Evolutionary conservation across 1,140 invertebrate genomes (phyloP).

Genomic region (Bombus vancouverensis): DNA sequence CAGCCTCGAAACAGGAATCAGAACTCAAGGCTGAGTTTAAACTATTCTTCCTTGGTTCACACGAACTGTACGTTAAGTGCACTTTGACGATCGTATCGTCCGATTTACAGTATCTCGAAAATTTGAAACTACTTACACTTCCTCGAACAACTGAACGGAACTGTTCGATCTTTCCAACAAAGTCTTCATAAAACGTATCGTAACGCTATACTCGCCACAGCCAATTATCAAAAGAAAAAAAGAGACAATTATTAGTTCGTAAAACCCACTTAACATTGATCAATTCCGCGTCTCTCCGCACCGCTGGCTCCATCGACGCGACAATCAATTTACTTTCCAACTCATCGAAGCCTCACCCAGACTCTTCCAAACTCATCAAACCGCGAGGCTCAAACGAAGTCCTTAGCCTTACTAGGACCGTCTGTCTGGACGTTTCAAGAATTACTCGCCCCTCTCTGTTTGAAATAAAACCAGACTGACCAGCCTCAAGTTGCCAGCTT

Average conservation of each 20-base stretch:
- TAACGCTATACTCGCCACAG: neutral
- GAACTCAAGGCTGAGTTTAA: neutral
- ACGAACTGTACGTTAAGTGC: neutral
- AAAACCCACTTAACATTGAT: constrained; percentile 2
- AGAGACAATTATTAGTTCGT: neutral
- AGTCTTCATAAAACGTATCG: neutral
- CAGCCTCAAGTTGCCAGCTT: neutral
- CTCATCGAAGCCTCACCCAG: neutral
- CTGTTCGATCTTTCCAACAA: neutral
- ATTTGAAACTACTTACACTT: neutral
- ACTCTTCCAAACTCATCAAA: neutral
- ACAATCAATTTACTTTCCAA: constrained; percentile 6
- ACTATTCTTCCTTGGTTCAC: neutral
- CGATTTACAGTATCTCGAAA: neutral
- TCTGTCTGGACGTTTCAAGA: neutral
- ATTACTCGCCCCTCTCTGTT: neutral
- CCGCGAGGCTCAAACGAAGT: neutral
- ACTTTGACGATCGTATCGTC: neutral
- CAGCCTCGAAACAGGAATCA: neutral
- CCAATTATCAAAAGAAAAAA: neutral
- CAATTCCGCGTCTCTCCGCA: neutral
- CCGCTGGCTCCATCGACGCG: neutral
- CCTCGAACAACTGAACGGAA: too few species aligned
- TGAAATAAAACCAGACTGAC: neutral
- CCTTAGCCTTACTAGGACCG: neutral